Conservation (phyloP, 1,140 invertebrate genomes). For the Trichonephila clavata region DNA sequence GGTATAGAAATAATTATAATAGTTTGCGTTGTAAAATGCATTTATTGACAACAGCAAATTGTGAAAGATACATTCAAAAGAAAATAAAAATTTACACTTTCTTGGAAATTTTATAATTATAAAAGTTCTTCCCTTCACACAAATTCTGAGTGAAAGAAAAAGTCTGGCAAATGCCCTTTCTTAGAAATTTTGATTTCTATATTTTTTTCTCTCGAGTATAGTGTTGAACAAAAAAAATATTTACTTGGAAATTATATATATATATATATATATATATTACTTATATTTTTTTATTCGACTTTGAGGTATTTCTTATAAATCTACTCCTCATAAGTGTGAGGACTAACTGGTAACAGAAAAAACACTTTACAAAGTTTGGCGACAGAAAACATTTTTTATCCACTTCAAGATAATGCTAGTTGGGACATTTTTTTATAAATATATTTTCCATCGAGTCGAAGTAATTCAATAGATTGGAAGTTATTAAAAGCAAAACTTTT, state of each 20-base stretch:
- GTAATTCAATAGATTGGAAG: not conserved
- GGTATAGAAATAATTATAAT: no score
- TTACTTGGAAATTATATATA: not conserved
- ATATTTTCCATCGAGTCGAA: not conserved
- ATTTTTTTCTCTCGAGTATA: not conserved
- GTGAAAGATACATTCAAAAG: not conserved
- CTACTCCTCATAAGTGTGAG: conserved; percentile 12
- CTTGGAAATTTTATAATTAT: not conserved
- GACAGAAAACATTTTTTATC: not conserved
- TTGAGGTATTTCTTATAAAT: no score
- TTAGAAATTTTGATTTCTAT: not conserved
- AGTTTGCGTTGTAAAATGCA: no score
- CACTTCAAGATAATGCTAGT: not conserved
- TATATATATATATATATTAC: no score
- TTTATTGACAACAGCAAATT: not conserved
- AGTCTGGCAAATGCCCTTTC: not conserved
- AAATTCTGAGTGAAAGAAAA: not conserved
- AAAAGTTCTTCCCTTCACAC: not conserved
- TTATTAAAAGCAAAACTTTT: not conserved
- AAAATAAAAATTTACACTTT: not conserved
- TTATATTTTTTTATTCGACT: no score
- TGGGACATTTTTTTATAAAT: not conserved
- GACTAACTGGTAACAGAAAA: not conserved
- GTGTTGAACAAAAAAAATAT: not conserved
- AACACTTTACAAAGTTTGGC: not conserved